phyloP scores from a whole-genome alignment of 2,888 invertebrate species.

The Ectemnius cavifrons region DNA sequence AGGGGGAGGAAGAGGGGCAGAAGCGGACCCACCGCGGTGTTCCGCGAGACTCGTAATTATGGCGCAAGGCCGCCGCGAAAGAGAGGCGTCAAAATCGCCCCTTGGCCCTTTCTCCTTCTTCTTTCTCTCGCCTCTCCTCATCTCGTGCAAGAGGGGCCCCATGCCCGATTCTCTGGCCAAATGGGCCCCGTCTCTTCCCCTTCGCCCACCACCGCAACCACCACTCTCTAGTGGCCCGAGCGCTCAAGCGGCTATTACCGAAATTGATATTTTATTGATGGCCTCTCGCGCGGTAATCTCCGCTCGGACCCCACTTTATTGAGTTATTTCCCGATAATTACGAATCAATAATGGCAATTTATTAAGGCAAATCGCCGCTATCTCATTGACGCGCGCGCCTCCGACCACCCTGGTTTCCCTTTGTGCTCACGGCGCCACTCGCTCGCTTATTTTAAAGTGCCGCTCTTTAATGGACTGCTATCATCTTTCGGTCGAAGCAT shows the following conservation, averaged over 20 bases:
- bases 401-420: conserved; percentile 10
- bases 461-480: too few relatives aligned
- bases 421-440: not conserved
- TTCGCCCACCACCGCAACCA: not conserved
- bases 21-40: conserved; percentile 76
- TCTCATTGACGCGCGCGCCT: conserved; percentile 15
- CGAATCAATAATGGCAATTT: conserved; percentile 72
- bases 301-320: conserved; percentile 61
- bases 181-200: not conserved
- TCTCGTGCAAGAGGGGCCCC: too few relatives aligned
- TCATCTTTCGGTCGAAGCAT: too few relatives aligned
- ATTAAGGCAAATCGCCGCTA: conserved; percentile 47
- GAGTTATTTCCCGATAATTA: conserved; percentile 74
- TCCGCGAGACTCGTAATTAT: conserved; percentile 76
- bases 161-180: conserved; percentile 33
- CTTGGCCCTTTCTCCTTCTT: conserved; percentile 16
- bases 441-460: too few relatives aligned
- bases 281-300: conserved; percentile 55
- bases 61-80: conserved; percentile 60
- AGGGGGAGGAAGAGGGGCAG: conserved; percentile 23
- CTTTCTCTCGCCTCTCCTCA: conserved; percentile 20
- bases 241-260: conserved; percentile 67
- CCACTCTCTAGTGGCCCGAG: not conserved
- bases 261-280: conserved; percentile 77
- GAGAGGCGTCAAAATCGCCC: conserved; percentile 75